Evolutionary conservation across 2,113 vertebrate species (phyloP).

Genomic region (Danionella cerebrum): DNA sequence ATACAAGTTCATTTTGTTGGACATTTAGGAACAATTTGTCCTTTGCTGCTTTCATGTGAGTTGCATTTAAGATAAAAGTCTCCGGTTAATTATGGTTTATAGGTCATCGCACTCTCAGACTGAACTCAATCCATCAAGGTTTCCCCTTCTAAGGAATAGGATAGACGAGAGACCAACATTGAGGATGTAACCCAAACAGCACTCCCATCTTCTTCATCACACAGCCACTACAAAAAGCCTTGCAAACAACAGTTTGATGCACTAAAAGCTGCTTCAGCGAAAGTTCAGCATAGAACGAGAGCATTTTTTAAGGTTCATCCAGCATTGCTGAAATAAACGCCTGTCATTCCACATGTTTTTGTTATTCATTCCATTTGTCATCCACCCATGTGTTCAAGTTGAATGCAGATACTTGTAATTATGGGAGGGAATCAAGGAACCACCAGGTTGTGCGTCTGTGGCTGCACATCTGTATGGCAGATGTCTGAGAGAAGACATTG

Average conservation of each 20-base stretch:
- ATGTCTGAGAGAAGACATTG: slow-evolving; percentile 9
- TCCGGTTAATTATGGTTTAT: not conserved
- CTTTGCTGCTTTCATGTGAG: not conserved
- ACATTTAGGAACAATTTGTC: not conserved
- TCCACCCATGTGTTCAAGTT: slow-evolving; percentile 20
- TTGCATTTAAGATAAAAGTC: not conserved
- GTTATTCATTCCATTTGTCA: slow-evolving; percentile 12
- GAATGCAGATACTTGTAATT: slow-evolving; percentile 34
- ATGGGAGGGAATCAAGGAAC: slow-evolving; percentile 25
- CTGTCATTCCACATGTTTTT: slow-evolving; percentile 3
- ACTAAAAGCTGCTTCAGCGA: slow-evolving; percentile 14
- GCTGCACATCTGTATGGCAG: slow-evolving; percentile 39
- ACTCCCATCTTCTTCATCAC: slow-evolving; percentile 35
- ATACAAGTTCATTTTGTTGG: slow-evolving; percentile 9
- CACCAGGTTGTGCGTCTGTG: slow-evolving; percentile 36
- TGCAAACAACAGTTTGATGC: slow-evolving; percentile 10
- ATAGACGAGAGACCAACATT: not conserved
- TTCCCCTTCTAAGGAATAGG: slow-evolving; percentile 20
- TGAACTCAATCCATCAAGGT: slow-evolving; percentile 20
- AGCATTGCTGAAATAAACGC: slow-evolving; percentile 25
- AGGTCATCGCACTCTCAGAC: not conserved
- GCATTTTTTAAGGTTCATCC: not conserved
- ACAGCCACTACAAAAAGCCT: slow-evolving; percentile 23
- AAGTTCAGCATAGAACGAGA: slow-evolving; percentile 11
- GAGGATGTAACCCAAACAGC: slow-evolving; percentile 27